phyloP scores from a whole-genome alignment of 2,113 vertebrate genomes.

The Orientallactaga bullata region DNA sequence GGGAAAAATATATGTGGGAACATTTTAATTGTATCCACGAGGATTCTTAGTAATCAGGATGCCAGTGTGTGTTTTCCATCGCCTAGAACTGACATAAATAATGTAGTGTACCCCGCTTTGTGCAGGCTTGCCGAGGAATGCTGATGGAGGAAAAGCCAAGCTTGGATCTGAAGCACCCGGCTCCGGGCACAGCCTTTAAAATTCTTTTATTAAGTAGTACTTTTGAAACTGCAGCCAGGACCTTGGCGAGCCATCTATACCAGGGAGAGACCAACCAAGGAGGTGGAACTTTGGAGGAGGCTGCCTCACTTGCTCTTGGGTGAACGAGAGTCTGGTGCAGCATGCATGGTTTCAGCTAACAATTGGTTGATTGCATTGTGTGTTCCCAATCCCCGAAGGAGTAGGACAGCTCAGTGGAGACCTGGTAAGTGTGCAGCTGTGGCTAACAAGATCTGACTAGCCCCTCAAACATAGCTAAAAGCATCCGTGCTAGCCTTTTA shows the following conservation, averaged over 20 bases:
- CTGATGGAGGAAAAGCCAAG: constrained; percentile 80
- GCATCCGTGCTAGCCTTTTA: constrained; percentile 76
- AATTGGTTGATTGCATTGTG: constrained; percentile 67
- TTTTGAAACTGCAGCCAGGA: constrained; percentile 71
- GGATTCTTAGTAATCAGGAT: constrained; percentile 79
- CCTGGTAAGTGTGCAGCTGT: constrained; percentile 76
- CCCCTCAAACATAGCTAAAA: constrained; percentile 87
- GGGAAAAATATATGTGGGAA: constrained; percentile 60
- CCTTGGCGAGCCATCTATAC: constrained; percentile 38
- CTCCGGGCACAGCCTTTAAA: constrained; percentile 80
- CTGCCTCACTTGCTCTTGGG: neutral
- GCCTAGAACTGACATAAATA: constrained; percentile 80
- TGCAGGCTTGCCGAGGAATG: constrained; percentile 82
- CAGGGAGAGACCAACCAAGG: constrained; percentile 39
- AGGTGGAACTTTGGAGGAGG: constrained; percentile 41
- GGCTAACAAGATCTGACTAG: constrained; percentile 84
- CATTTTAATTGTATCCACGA: constrained; percentile 78
- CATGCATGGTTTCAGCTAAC: neutral
- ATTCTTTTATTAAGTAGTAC: constrained; percentile 75
- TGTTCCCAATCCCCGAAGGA: constrained; percentile 60
- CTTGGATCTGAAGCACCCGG: constrained; percentile 76
- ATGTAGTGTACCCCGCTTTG: constrained; percentile 76
- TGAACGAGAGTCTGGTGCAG: neutral
- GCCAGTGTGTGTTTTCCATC: constrained; percentile 82
- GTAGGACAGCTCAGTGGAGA: constrained; percentile 58